Evolutionary conservation across 2,797 vertebrate species (phyloP).

Genomic region (Eulemur mongoz): DNA sequence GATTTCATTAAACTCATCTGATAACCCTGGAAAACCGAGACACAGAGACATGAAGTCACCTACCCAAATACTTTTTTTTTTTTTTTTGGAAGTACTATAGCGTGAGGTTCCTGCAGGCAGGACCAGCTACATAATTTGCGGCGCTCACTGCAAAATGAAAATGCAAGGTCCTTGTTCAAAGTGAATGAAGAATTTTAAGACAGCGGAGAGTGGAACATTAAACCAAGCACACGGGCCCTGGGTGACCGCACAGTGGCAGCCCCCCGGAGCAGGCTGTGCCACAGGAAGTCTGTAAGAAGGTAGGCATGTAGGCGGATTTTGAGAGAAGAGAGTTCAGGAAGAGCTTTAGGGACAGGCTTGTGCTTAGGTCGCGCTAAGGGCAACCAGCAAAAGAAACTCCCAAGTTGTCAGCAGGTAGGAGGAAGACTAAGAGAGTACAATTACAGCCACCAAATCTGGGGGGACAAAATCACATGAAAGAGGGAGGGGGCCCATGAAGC

Average conservation of each 20-base stretch:
- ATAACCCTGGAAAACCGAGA: not conserved
- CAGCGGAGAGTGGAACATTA: fast-evolving
- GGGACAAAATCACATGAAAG: too few species aligned
- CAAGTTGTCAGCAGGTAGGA: not conserved
- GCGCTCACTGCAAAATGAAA: not conserved
- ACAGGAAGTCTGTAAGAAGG: not conserved
- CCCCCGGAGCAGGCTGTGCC: fast-evolving
- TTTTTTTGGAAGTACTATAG: not conserved
- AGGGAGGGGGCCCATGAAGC: not conserved
- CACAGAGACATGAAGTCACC: not conserved
- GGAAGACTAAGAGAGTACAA: fast-evolving
- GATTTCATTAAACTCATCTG: not conserved
- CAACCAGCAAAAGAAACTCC: not conserved
- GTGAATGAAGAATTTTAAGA: not conserved
- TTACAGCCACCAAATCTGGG: not conserved
- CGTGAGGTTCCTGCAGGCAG: not conserved
- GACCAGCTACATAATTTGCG: fast-evolving
- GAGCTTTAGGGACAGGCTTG: too few species aligned
- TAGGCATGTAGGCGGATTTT: not conserved
- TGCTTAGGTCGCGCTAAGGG: fast-evolving
- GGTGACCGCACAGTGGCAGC: not conserved
- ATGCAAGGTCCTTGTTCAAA: not conserved
- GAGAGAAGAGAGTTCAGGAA: not conserved
- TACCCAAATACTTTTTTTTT: not conserved
- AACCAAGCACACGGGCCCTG: fast-evolving